Percentiles rank a stretch among this genome's conserved stretches.
phyloP scores from a whole-genome alignment of 2,888 invertebrate genomes.

The Epirrhoe alternata region DNA sequence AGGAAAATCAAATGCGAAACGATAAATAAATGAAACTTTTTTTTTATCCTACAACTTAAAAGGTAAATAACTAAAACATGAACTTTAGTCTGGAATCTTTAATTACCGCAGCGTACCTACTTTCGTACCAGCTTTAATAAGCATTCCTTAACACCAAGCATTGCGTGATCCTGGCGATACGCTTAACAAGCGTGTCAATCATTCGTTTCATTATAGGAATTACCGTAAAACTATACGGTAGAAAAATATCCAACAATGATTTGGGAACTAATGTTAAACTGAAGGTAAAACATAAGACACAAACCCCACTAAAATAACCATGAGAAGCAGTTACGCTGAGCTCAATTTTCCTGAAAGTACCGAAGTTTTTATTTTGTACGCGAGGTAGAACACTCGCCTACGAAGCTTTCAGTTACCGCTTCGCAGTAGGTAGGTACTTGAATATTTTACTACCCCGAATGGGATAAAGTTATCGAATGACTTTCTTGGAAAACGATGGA shows the following conservation, averaged over 20 bases:
- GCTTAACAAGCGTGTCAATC: conserved; percentile 54
- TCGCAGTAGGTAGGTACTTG: conserved; percentile 6
- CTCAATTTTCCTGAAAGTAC: conserved; percentile 26
- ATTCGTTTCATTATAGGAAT: conserved; percentile 48
- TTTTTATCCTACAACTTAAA: no score
- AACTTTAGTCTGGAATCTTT: conserved; percentile 4
- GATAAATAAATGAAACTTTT: no score
- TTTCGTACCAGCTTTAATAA: conserved; percentile 13
- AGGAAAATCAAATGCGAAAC: no score
- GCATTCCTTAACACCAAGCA: conserved; percentile 28
- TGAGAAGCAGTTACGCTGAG: conserved; percentile 25
- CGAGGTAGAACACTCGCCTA: conserved; percentile 7
- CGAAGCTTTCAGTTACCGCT: conserved; percentile 4
- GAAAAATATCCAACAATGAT: conserved; percentile 27
- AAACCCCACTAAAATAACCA: conserved; percentile 34
- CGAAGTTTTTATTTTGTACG: conserved; percentile 24
- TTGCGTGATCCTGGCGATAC: conserved; percentile 49
- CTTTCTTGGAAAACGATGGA: conserved; percentile 21
- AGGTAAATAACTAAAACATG: no score
- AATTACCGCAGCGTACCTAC: no score
- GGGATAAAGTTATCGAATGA: conserved; percentile 31
- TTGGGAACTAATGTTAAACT: conserved; percentile 37
- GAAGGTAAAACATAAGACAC: conserved; percentile 31
- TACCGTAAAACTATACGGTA: conserved; percentile 39
- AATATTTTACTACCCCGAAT: conserved; percentile 40